Base-by-base conservation (phyloP, 2,888 invertebrate genomes). In the Synanthedon vespiformis region DNA sequence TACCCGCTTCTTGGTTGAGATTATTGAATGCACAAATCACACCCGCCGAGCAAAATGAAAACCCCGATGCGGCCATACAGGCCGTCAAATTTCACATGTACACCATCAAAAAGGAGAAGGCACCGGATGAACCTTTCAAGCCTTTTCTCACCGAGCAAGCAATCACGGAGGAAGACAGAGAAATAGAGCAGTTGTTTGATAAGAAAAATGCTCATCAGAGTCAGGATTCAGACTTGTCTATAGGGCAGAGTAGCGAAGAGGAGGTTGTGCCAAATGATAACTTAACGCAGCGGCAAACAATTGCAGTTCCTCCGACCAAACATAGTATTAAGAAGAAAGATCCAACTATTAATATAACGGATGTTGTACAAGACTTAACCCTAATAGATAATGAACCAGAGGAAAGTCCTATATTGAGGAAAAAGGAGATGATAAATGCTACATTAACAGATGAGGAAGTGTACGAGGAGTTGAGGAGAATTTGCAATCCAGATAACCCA, bases 51-150 rank as follows among this genome's bases (percentile, higher is more conserved):
- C 95, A 96, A 78, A 91, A 93, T 74, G 92, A 95, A 65, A 95
- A 98, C 82, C 97, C 97, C 2, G 91, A 92, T 65, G 96, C 96
- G 41, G 96, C 96, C 1, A 91, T 96, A 53, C 94, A 95, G 70
- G 98, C 97, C 27, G 91, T 98, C 52, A 95, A 95, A 68, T 95
- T 93, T 72, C 96, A 96, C 73, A 95, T 95, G 73, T 94, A 94
- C 80, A 93, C 94, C 10, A 93, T 95, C 61, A 94, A 95, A 69
- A 94, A 95, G 65, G 93, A 95, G 67, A 93, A 94, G 63, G 91
- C 92, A 50, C 90, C 89, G 49, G 89, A 89, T 52, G 92, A 92
- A 49, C 90, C 90, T 4, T 94, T 94, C 68, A 95, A 95, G 70
- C 93, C 93, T 1, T 91, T 95, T 59, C 90, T 94, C n/a, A 95